phyloP scores from a whole-genome alignment of 1,140 invertebrate species.

The Neodiprion lecontei region DNA sequence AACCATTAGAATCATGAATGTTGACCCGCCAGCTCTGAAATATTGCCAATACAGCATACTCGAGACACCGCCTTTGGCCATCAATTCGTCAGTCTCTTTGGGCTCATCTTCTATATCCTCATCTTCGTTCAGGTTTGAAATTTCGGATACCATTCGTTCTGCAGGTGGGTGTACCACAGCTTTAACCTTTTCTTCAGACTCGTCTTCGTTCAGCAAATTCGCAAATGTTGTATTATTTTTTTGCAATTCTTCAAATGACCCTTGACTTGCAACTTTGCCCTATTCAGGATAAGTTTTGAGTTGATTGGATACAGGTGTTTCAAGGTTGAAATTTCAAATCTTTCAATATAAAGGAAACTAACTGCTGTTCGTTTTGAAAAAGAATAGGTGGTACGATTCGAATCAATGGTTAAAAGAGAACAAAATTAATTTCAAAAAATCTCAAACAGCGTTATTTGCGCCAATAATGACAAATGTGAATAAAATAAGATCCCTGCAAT shows the following conservation, averaged over 20 bases:
- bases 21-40: conserved; percentile 63
- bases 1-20: conserved; percentile 54
- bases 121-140: conserved; percentile 31
- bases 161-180: conserved; percentile 12
- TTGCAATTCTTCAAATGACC: conserved; percentile 54
- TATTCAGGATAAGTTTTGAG: conserved; percentile 16
- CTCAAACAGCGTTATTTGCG: no score
- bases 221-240: conserved; percentile 53
- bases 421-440: no score
- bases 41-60: conserved; percentile 63
- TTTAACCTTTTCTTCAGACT: conserved; percentile 49
- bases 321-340: conserved; percentile 16
- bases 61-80: conserved; percentile 65
- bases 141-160: background rate
- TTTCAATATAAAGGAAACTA: background rate
- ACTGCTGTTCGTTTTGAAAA: background rate
- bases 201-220: conserved; percentile 49
- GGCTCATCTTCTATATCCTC: conserved; percentile 57
- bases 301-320: background rate
- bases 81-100: conserved; percentile 65
- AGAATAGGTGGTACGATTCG: no score
- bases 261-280: conserved; percentile 54
- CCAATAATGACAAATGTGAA: no score
- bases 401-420: no score
- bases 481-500: no score